Evolutionary conservation across 2,113 vertebrate species (phyloP).

Genomic region (Perccottus glenii): DNA sequence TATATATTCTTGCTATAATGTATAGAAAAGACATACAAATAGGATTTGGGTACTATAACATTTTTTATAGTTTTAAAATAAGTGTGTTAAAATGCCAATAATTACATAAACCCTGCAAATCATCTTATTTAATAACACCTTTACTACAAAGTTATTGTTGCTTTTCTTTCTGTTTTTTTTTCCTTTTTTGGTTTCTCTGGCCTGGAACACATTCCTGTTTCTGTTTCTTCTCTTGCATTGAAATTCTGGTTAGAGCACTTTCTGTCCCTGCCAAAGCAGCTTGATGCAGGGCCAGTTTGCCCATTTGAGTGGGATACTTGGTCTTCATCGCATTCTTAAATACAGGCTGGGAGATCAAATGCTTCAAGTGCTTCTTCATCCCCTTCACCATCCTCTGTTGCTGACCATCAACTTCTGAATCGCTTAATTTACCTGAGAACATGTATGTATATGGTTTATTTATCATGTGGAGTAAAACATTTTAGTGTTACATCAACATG

Average conservation of each 20-base stretch:
- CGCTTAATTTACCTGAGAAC: slow-evolving; percentile 68
- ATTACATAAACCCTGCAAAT: slow-evolving; percentile 6
- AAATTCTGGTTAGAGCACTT: slow-evolving; percentile 82
- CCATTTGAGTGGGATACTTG: slow-evolving; percentile 93
- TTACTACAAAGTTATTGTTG: slow-evolving; percentile 30
- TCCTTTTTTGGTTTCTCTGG: slow-evolving; percentile 70
- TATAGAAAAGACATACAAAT: neutral
- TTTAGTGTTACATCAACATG: neutral
- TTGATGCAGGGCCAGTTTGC: slow-evolving; percentile 77
- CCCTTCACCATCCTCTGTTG: slow-evolving; percentile 87
- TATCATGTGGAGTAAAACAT: neutral
- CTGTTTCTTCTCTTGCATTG: slow-evolving; percentile 66
- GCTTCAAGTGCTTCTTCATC: slow-evolving; percentile 91
- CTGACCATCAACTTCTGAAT: slow-evolving; percentile 81
- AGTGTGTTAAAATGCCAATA: slow-evolving; percentile 6
- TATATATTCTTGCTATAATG: slow-evolving; percentile 38
- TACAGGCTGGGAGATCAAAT: slow-evolving; percentile 84
- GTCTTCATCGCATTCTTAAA: slow-evolving; percentile 87
- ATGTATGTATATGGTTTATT: slow-evolving; percentile 9
- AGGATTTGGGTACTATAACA: neutral
- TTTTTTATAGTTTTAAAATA: slow-evolving; percentile 7
- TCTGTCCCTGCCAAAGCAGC: slow-evolving; percentile 54
- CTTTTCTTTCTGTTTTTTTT: slow-evolving; percentile 48
- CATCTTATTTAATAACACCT: slow-evolving; percentile 10
- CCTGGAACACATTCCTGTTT: slow-evolving; percentile 53